Percentiles rank a stretch among this genome's conserved stretches.
Evolutionary conservation across 2,113 vertebrate genomes (phyloP).

Genomic region (Actinemys pallida): DNA sequence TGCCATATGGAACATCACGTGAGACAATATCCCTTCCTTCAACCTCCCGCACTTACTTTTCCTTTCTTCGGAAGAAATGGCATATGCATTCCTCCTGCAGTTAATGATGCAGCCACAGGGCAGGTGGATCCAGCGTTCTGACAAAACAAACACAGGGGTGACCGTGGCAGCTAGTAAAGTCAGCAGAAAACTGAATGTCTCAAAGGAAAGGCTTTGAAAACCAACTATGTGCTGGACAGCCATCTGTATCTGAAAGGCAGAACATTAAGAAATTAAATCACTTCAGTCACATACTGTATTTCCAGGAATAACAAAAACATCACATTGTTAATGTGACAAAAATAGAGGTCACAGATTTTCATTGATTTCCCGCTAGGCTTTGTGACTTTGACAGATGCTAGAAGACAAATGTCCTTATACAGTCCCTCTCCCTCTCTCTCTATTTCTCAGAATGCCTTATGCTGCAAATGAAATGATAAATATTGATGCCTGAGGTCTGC

Average conservation of each 20-base stretch:
- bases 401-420: not conserved
- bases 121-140: constrained; percentile 92
- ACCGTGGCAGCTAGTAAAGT: constrained; percentile 88
- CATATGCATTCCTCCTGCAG: constrained; percentile 79
- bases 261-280: constrained; percentile 16
- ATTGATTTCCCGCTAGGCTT: not conserved
- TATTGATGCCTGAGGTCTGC: not conserved
- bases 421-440: not conserved
- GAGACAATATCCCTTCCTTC: not conserved
- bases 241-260: constrained; percentile 87
- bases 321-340: not conserved
- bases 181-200: constrained; percentile 91
- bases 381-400: not conserved
- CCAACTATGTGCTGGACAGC: constrained; percentile 85
- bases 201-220: constrained; percentile 84
- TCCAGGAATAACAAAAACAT: constrained; percentile 38
- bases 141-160: constrained; percentile 93
- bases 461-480: not conserved
- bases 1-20: not conserved
- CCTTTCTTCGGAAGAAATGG: constrained; percentile 65
- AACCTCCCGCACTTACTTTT: constrained; percentile 72
- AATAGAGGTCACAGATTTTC: not conserved
- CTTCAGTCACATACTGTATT: not conserved
- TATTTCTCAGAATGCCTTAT: constrained; percentile 24
- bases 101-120: constrained; percentile 98